These are phyloP conservation scores for Apus apus DNA, from an alignment of 2,113 vertebrate genomes.

Conservation along the genomic window DNA sequence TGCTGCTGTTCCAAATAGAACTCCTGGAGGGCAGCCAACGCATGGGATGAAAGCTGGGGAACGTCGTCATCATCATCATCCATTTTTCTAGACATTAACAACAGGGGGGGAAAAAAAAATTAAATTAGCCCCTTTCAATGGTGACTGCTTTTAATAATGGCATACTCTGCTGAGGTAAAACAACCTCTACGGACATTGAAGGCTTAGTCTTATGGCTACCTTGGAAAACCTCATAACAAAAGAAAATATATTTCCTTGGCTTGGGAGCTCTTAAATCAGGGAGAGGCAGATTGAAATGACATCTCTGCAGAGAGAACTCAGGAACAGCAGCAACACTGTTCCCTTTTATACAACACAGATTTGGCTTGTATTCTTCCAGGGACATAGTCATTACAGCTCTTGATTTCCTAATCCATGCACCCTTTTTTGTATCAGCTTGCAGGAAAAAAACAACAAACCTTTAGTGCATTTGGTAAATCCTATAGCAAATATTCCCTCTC, in stretches of 20 bases:
- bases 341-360: neutral
- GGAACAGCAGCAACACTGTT: neutral
- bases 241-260: neutral
- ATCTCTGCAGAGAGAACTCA: neutral
- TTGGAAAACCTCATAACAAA: neutral
- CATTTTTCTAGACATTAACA: constrained; percentile 71
- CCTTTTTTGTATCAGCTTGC: neutral
- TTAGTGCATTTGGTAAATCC: neutral
- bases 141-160: neutral
- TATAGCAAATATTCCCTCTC: neutral
- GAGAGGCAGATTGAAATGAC: neutral
- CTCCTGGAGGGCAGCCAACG: constrained; percentile 89
- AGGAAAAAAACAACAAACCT: neutral
- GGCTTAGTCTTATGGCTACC: neutral
- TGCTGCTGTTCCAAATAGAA: constrained; percentile 85
- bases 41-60: constrained; percentile 84
- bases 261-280: neutral
- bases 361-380: neutral
- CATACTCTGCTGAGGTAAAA: neutral
- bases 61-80: constrained; percentile 82
- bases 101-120: neutral
- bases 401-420: neutral
- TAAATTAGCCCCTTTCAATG: neutral
- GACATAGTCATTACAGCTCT: neutral
- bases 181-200: neutral